Evolutionary conservation across 2,888 invertebrate genomes (phyloP), one percentile per base, ranked within the genome.

Genomic region (Pterostichus niger): DNA sequence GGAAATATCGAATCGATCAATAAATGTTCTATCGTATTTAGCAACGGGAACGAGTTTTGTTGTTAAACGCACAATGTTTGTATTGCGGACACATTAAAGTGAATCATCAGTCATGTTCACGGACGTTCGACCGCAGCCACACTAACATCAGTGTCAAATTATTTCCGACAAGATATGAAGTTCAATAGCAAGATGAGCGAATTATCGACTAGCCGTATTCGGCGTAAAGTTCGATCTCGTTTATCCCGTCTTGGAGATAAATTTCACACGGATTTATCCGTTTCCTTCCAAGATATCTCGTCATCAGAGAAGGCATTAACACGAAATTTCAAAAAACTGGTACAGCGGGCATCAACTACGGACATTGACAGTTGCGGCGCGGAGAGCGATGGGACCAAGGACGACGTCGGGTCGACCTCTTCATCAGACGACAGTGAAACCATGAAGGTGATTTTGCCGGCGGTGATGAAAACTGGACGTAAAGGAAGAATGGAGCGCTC

Each of bases 131-230:
- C 61, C 33, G 13, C 11, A 33, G 11, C 10, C 61, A 61, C 33
- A 5, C 2, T 24, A 33, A 24, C 17, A 24, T 17, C 9, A 15
- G 33, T 33, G 33, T 61, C 33, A 61, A 31, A 61, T 33, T 56
- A 11, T 33, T 33, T 40, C 40, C 40, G 33, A 35, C 1, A 40
- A n/a, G 13, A 15, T 15, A 82, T 82, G 82, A 82, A 82, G 52
- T 82, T 82, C 33, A 82, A 82, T 49, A 40, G 77, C 52, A 85
- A 85, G 84, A 84, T 85, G 49, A 80, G 71, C 24, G 86, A 86
- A 54, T 85, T 84, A 9, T 84, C 86, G 24, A 87, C 87, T 1
- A 87, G 86, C 44, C 84, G 85, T 4, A 35, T 87, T 4, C 85
- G 86, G 3, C 84, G 86, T 10, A 86, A 86, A 85, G 75, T 87